Evolutionary conservation across 2,888 invertebrate species (phyloP).

Genomic region (Papilio protenor): DNA sequence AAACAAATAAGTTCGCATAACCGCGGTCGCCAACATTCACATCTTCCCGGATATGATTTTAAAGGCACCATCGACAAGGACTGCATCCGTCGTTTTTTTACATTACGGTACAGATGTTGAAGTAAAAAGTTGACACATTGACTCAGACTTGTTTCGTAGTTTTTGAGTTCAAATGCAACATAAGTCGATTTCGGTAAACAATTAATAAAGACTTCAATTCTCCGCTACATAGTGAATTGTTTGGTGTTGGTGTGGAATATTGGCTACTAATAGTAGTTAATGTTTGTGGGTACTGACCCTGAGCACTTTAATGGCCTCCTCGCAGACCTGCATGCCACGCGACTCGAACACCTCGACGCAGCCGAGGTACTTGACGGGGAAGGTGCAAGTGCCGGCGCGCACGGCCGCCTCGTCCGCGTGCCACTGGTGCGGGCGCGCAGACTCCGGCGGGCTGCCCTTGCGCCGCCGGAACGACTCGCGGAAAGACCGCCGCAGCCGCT

Average conservation of each 20-base stretch:
- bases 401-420: slow-evolving; percentile 99
- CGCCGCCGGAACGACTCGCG: slow-evolving; percentile 97
- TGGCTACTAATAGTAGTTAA: background rate
- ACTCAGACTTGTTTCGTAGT: background rate
- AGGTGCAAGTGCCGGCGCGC: slow-evolving; percentile 97
- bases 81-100: slow-evolving; percentile 24
- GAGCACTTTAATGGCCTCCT: slow-evolving; percentile 98
- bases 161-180: background rate
- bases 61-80: slow-evolving; percentile 9
- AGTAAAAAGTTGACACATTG: background rate
- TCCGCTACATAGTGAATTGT: background rate
- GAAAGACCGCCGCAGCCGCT: slow-evolving; percentile 94
- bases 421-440: slow-evolving; percentile 99
- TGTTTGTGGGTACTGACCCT: slow-evolving; percentile 86
- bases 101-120: slow-evolving; percentile 4
- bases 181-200: background rate
- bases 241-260: too few species aligned
- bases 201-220: background rate
- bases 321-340: slow-evolving; percentile 99
- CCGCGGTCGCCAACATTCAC: slow-evolving; percentile 8
- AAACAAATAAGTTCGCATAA: slow-evolving; percentile 8
- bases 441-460: slow-evolving; percentile 94
- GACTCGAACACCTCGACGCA: slow-evolving; percentile 99
- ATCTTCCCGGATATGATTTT: slow-evolving; percentile 31
- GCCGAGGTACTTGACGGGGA: slow-evolving; percentile 99